Base-by-base conservation (phyloP, 2,888 invertebrate genomes). In the Theretra japonica region DNA sequence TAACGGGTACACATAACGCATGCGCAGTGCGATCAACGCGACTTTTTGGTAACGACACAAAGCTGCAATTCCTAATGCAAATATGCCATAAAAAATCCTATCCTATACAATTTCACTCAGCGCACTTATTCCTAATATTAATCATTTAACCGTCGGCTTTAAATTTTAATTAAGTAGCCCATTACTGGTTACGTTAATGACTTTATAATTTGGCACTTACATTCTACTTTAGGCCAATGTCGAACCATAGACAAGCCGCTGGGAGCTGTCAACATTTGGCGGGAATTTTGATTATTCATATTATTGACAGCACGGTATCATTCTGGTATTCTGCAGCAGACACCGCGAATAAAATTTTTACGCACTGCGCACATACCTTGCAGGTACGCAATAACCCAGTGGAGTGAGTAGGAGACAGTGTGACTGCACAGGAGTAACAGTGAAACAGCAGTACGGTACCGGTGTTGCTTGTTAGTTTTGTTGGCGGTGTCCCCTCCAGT, bases 171-270 rank as follows among this genome's bases (percentile, higher is more conserved):
- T 71, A 71, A 71, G 70, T 71, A 71, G 56, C 28, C 62, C 70
- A 56, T 41, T 56, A 65, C 65, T 71, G 70, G 70, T 65, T 65
- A 71, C 60, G 53, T 65, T 71, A 71, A 33, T 65, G 70, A 71
- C 70, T 65, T 56, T 56, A 62, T 65, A 65, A 65, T 71, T 71
- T 71, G 70, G 70, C 70, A 71, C 70, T 50, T 71, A 65, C 53
- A 56, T 30, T 25, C 56, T 53, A 69, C 28, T 50, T 69, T 30
- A 69, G 53, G 68, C 53, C 68, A 69, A 65, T 65, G 65, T 65
- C 65, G 65, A 41, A 65, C 65, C 65, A 65, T 48, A 59, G 28
- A 25, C 59, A 19, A 15, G 28, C 28, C 59, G 28, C 15, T 33
- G 62, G 33, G 41, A 62, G n/a, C n/a, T 53, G 62, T 62, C 62